These are phyloP conservation scores for Pseudochirops corinnae DNA, from an alignment of 2,797 vertebrate species.

Conservation along the genomic window DNA sequence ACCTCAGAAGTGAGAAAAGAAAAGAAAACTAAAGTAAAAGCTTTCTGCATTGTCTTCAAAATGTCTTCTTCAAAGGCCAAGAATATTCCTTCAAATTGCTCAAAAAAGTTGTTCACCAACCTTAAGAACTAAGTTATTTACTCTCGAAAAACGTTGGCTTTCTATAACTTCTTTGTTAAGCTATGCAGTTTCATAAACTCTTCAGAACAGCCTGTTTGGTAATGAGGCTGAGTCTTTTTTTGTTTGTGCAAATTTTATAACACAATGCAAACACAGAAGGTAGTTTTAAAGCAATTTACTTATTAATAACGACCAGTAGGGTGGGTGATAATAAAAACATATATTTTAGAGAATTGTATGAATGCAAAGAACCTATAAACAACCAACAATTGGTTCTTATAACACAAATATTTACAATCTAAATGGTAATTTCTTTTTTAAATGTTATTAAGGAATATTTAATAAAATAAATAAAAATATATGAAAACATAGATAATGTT, in stretches of 20 bases:
- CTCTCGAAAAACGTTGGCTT: neutral
- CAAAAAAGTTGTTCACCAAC: neutral
- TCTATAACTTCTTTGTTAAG: neutral
- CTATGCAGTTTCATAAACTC: neutral
- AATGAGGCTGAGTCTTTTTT: neutral
- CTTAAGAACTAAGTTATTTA: neutral
- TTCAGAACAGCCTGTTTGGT: neutral
- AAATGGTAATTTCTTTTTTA: neutral
- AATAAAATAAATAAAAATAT: neutral
- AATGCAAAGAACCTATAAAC: too few species aligned
- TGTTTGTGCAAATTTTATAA: neutral
- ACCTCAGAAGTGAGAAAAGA: too few species aligned
- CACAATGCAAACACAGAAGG: neutral
- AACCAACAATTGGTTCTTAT: neutral
- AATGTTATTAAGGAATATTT: neutral
- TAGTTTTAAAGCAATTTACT: neutral
- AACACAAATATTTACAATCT: neutral
- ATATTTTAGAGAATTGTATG: neutral
- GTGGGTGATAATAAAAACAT: neutral
- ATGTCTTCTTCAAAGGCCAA: neutral
- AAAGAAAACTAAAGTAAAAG: neutral
- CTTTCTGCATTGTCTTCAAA: neutral
- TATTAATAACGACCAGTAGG: neutral
- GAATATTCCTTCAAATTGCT: neutral
- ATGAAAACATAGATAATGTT: neutral